Percentiles rank a stretch among this genome's conserved stretches.
phyloP scores from a whole-genome alignment of 2,113 vertebrate species.

The Dipodomys spectabilis region DNA sequence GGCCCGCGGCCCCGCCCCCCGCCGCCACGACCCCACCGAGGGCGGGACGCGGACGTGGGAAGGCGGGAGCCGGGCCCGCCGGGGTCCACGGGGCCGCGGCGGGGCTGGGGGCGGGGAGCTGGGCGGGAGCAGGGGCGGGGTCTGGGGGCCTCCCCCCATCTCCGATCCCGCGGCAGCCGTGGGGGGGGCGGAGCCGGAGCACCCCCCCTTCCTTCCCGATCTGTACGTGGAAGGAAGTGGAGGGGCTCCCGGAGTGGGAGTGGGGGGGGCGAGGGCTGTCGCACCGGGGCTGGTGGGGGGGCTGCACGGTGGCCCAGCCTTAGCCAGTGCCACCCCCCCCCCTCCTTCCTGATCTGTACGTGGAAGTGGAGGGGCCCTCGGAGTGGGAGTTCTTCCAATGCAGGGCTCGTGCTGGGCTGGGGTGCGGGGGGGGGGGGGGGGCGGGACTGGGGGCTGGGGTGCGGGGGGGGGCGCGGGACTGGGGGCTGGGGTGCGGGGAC shows the following conservation, averaged over 20 bases:
- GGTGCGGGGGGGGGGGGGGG: no score
- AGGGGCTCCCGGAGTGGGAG: not conserved
- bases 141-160: not conserved
- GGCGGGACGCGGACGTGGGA: not conserved
- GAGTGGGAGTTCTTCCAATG: no score
- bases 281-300: not conserved
- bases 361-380: no score
- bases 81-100: not conserved
- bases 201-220: not conserved
- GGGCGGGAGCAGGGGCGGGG: not conserved
- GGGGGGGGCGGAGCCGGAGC: not conserved
- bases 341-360: not conserved
- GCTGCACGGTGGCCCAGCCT: no score
- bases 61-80: not conserved
- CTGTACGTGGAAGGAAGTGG: not conserved
- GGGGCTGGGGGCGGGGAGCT: not conserved
- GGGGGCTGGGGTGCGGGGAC: no score
- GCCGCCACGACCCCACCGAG: constrained; percentile 50
- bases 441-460: no score
- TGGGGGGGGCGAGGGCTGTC: no score
- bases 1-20: constrained; percentile 48
- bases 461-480: no score
- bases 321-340: not conserved
- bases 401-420: no score
- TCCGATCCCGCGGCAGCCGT: not conserved